A percentile compares a stretch with the other conserved stretches of the same genome.
These are phyloP conservation scores for Brachionus asplanchnoidis DNA, from an alignment of 1,140 invertebrate species.

Conservation along the genomic window DNA sequence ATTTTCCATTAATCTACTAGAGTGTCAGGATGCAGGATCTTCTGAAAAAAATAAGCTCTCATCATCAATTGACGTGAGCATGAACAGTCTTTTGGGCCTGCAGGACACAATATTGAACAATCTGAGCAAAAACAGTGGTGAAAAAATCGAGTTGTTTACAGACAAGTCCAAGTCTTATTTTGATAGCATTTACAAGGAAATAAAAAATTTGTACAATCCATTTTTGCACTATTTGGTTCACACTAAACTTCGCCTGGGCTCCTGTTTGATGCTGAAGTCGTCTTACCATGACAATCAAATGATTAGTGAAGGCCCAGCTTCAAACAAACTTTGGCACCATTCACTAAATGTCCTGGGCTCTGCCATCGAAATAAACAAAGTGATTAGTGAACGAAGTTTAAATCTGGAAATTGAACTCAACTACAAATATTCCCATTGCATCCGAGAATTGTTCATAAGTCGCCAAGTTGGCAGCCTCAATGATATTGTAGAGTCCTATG, in stretches of 20 bases:
- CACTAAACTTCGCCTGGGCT: background rate
- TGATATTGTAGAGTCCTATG: constrained; percentile 4
- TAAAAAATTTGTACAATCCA: constrained; percentile 35
- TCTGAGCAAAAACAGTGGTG: background rate
- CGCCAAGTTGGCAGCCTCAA: background rate
- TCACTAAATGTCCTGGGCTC: background rate
- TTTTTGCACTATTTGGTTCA: constrained; percentile 15
- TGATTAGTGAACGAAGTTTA: background rate
- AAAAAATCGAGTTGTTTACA: background rate
- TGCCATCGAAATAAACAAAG: constrained; percentile 17
- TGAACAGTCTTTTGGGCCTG: background rate
- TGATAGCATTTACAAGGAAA: constrained; percentile 4
- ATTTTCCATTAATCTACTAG: background rate
- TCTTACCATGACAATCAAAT: constrained; percentile 2
- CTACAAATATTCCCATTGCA: constrained; percentile 22
- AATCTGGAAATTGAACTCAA: constrained; percentile 18
- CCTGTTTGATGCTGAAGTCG: constrained; percentile 16
- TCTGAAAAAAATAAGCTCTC: background rate
- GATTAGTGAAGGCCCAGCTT: background rate
- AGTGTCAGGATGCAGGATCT: background rate
- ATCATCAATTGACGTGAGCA: background rate
- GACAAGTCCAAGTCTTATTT: constrained; percentile 13
- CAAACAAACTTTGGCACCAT: background rate
- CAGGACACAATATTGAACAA: background rate
- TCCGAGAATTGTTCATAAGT: constrained; percentile 15